Evolutionary conservation across 2,113 vertebrate genomes (phyloP).

Genomic region (Fukomys damarensis): DNA sequence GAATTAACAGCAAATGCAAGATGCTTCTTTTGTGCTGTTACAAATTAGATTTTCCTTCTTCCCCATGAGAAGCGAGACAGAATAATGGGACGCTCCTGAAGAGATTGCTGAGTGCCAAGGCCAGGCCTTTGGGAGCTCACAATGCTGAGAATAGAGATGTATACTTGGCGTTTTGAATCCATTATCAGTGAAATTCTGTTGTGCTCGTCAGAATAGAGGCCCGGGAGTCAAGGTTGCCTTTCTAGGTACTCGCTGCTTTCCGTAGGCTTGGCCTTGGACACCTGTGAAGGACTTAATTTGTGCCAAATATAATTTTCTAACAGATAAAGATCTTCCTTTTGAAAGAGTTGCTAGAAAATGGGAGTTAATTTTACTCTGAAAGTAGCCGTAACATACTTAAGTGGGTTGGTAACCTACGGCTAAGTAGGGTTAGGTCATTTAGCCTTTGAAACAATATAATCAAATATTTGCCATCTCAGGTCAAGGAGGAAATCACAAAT

Average conservation of each 20-base stretch:
- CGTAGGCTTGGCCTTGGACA: not conserved
- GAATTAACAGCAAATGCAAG: conserved; percentile 79
- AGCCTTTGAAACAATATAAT: not conserved
- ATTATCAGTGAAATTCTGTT: conserved; percentile 74
- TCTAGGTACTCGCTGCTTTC: conserved; percentile 4
- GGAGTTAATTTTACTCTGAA: not conserved
- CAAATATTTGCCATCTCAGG: not conserved
- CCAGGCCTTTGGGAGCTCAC: conserved; percentile 68
- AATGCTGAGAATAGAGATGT: conserved; percentile 64
- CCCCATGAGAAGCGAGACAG: conserved; percentile 65
- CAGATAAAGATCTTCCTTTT: conserved; percentile 23
- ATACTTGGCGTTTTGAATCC: conserved; percentile 66
- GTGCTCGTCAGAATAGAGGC: not conserved
- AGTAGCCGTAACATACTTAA: not conserved
- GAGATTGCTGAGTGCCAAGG: conserved; percentile 75
- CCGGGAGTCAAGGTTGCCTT: conserved; percentile 59
- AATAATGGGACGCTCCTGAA: conserved; percentile 75
- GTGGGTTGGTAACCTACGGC: not conserved
- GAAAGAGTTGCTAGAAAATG: conserved; percentile 21
- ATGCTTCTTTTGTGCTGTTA: conserved; percentile 78
- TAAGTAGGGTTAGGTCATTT: not conserved
- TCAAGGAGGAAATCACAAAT: not conserved
- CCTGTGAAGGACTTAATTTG: conserved; percentile 58
- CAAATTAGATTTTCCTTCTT: conserved; percentile 82
- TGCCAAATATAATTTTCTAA: conserved; percentile 33